These are phyloP conservation scores for Tokudaia tokunoshimensis DNA, from an alignment of 2,797 vertebrate genomes.

Conservation along the genomic window DNA sequence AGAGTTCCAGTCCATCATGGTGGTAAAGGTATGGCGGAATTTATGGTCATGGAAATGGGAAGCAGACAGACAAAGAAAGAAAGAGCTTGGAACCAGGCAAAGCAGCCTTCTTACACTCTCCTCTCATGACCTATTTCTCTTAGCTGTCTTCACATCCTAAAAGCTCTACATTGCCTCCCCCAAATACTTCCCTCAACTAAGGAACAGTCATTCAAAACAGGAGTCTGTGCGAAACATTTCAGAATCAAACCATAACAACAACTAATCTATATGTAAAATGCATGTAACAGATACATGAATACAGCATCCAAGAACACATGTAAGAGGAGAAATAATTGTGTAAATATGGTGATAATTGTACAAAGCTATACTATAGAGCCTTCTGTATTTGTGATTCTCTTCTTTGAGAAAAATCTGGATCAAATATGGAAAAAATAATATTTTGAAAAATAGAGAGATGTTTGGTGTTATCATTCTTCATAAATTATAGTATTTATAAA, in stretches of 20 bases:
- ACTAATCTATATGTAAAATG: background rate
- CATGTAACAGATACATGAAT: background rate
- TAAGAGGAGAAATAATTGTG: background rate
- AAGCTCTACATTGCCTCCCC: background rate
- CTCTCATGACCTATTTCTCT: background rate
- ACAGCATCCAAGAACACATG: background rate
- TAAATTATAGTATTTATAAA: slow-evolving; percentile 55
- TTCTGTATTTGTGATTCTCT: background rate
- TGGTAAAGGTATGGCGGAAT: background rate
- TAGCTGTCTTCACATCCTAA: too few relatives aligned
- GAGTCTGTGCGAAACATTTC: background rate
- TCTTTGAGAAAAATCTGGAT: slow-evolving; percentile 31
- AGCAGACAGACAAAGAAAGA: background rate
- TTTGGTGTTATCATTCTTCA: slow-evolving; percentile 34
- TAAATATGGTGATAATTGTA: slow-evolving; percentile 12
- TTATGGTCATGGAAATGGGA: background rate
- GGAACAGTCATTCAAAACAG: background rate
- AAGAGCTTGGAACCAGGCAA: background rate
- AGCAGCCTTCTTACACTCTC: background rate
- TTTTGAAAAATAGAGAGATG: slow-evolving; percentile 26
- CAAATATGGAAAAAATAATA: slow-evolving; percentile 34
- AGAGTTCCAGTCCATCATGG: background rate
- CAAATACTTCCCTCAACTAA: background rate
- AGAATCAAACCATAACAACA: background rate
- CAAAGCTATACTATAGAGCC: background rate